Percentiles rank a stretch among this genome's conserved stretches.
These are phyloP conservation scores for Thamnaconus septentrionalis DNA, from an alignment of 2,113 vertebrate species.

Conservation along the genomic window DNA sequence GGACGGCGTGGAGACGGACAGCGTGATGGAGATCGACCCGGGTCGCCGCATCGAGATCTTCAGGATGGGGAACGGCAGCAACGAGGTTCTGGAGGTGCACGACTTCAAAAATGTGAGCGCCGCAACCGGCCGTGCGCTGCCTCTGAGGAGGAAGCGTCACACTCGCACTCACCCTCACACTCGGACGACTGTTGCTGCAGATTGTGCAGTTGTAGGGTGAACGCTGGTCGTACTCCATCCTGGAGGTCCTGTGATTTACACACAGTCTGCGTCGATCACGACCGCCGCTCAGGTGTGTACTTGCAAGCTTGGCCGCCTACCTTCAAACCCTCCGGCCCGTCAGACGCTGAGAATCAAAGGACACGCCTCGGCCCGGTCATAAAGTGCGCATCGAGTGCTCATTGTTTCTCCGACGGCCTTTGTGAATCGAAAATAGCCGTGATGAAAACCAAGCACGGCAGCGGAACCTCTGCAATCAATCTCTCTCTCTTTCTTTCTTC, in stretches of 20 bases:
- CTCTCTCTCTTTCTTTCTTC: too few species aligned
- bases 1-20: slow-evolving; percentile 84
- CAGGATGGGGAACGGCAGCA: slow-evolving; percentile 84
- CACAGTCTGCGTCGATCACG: too few species aligned
- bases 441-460: slow-evolving; percentile 28
- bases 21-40: slow-evolving; percentile 90
- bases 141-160: too few species aligned
- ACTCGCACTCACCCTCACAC: too few species aligned
- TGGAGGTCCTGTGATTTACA: slow-evolving; percentile 40
- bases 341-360: slow-evolving; percentile 33
- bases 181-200: too few species aligned
- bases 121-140: slow-evolving; percentile 1
- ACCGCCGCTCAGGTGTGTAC: too few species aligned
- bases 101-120: slow-evolving; percentile 93
- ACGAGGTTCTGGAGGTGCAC: slow-evolving; percentile 92
- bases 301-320: too few species aligned
- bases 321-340: too few species aligned
- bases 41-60: slow-evolving; percentile 84
- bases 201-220: slow-evolving; percentile 21
- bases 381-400: slow-evolving; percentile 17
- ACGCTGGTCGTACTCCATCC: slow-evolving; percentile 33
- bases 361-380: slow-evolving; percentile 45
- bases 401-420: slow-evolving; percentile 50
- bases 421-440: slow-evolving; percentile 35
- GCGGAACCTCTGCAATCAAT: slow-evolving; percentile 19